phyloP scores from a whole-genome alignment of 1,140 invertebrate genomes.

The Cepaea nemoralis region DNA sequence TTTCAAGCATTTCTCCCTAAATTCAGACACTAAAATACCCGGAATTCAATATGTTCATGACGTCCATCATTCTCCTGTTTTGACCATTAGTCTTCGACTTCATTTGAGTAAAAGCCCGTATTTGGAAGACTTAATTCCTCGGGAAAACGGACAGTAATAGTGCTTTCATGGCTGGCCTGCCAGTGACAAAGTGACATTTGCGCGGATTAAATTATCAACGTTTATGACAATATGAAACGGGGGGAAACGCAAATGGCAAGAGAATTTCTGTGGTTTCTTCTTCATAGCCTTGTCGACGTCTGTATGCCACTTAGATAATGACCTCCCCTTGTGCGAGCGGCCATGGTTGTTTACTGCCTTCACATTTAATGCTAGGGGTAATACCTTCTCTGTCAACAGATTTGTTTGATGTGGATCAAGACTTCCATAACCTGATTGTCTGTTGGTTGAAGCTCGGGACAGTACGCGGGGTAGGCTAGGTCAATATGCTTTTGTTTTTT shows the following conservation, averaged over 20 bases:
- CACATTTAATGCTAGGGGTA: slow-evolving; percentile 2
- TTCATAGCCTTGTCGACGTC: background rate
- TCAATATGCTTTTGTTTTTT: no score
- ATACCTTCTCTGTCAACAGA: background rate
- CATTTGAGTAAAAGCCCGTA: background rate
- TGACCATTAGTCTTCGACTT: background rate
- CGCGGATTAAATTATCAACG: background rate
- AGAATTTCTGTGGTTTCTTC: background rate
- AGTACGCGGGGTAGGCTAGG: no score
- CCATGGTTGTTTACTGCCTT: background rate
- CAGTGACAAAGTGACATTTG: background rate
- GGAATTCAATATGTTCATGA: no score
- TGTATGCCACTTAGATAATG: background rate
- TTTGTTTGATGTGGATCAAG: background rate
- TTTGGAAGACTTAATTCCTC: background rate
- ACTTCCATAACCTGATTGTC: no score
- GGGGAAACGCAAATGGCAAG: background rate
- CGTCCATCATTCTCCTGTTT: background rate
- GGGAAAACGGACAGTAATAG: background rate
- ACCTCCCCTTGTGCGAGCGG: background rate
- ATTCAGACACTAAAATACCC: no score
- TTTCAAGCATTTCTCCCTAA: no score
- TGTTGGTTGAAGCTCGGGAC: no score
- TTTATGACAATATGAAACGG: background rate
- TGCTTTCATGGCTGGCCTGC: background rate